A percentile compares a stretch with the other conserved stretches of the same genome.
These are phyloP conservation scores for Apodemia mormo DNA, from an alignment of 2,888 invertebrate species.

Conservation along the genomic window DNA sequence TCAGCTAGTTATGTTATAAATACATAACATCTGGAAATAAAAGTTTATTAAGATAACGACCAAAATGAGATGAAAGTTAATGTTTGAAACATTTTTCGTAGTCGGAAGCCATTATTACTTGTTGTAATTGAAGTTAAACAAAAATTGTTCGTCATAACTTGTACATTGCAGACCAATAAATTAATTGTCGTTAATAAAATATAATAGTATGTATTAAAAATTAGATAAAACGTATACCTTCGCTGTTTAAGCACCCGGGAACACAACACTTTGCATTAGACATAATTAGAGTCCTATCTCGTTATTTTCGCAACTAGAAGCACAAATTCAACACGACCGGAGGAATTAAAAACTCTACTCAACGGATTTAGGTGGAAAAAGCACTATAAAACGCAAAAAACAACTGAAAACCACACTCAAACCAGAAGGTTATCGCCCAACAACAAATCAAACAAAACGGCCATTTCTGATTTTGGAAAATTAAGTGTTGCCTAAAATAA, in stretches of 20 bases:
- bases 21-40: no score
- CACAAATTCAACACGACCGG: not conserved
- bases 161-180: not conserved
- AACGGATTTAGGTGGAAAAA: not conserved
- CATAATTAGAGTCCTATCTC: conserved; percentile 25
- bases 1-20: no score
- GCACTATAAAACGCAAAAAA: not conserved
- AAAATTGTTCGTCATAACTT: no score
- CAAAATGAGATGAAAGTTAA: no score
- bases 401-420: not conserved
- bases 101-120: no score
- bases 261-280: conserved; percentile 25
- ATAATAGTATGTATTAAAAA: conserved; percentile 1
- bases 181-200: not conserved
- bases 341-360: conserved; percentile 3
- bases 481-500: not conserved
- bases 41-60: no score
- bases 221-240: conserved; percentile 13
- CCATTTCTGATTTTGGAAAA: not conserved
- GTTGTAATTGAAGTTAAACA: not conserved
- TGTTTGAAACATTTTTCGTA: no score
- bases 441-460: not conserved
- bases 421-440: not conserved
- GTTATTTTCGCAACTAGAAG: not conserved
- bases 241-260: conserved; percentile 20